A percentile compares a stretch with the other conserved stretches of the same genome.
These are phyloP conservation scores for Agrypnus murinus DNA, from an alignment of 2,888 invertebrate genomes.

Conservation along the genomic window DNA sequence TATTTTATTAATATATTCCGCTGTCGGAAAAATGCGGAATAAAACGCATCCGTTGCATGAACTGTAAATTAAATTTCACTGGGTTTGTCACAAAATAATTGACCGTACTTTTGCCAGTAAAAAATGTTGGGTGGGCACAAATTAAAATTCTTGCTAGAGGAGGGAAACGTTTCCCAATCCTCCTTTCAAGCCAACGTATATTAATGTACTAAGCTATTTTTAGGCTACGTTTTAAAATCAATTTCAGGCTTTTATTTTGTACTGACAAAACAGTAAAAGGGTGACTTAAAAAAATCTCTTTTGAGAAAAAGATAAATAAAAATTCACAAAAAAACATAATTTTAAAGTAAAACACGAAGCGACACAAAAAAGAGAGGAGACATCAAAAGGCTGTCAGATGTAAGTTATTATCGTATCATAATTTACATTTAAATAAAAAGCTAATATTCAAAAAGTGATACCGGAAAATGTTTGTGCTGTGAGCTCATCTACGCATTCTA, in stretches of 20 bases:
- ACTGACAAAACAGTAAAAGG: too few relatives aligned
- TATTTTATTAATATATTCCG: conserved; percentile 23
- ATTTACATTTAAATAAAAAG: conserved; percentile 28
- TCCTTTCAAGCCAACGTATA: neutral
- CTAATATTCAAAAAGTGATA: conserved; percentile 10
- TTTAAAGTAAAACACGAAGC: too few relatives aligned
- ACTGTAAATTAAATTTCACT: conserved; percentile 39
- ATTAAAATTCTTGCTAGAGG: conserved; percentile 15
- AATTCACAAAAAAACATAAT: too few relatives aligned
- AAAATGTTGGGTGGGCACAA: conserved; percentile 2
- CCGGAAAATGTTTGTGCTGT: conserved; percentile 1
- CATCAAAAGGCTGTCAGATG: neutral
- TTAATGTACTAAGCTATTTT: conserved; percentile 9
- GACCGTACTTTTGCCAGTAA: conserved; percentile 9
- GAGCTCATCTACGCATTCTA: neutral
- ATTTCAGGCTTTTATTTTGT: neutral
- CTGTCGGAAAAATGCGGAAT: conserved; percentile 19
- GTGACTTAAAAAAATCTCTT: neutral
- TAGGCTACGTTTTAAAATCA: neutral
- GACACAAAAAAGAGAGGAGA: too few relatives aligned
- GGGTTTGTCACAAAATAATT: conserved; percentile 26
- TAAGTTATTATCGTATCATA: neutral
- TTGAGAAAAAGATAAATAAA: neutral
- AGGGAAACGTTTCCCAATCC: neutral
- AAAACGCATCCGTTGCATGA: conserved; percentile 33